These are phyloP conservation scores for Cerceris ruficornis DNA, from an alignment of 2,888 invertebrate genomes.

Conservation along the genomic window DNA sequence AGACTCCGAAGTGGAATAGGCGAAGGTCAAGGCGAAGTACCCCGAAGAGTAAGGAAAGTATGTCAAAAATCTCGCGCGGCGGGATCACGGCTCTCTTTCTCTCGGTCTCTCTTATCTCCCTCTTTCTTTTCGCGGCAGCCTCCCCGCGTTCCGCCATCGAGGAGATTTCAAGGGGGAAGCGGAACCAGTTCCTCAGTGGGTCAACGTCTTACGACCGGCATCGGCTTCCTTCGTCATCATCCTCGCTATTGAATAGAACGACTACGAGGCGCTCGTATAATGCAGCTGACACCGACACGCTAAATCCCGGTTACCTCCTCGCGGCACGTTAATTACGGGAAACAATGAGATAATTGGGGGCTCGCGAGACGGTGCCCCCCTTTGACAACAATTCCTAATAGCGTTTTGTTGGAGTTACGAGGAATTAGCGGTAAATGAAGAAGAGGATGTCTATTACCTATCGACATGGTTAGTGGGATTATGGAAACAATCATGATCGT, in stretches of 20 bases:
- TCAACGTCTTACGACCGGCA: slow-evolving; percentile 76
- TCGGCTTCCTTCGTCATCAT: slow-evolving; percentile 61
- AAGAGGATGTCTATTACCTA: not conserved
- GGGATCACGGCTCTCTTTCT: slow-evolving; percentile 56
- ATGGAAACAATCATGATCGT: not conserved
- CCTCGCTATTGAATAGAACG: slow-evolving; percentile 41
- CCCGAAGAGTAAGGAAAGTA: slow-evolving; percentile 75
- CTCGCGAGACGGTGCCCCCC: too few species aligned
- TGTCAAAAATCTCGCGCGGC: slow-evolving; percentile 79
- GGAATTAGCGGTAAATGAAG: too few species aligned
- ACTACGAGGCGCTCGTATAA: slow-evolving; percentile 29
- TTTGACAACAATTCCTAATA: too few species aligned
- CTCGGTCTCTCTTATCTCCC: slow-evolving; percentile 8
- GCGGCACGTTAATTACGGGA: slow-evolving; percentile 32
- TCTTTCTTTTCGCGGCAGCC: slow-evolving; percentile 33
- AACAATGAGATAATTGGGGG: slow-evolving; percentile 13
- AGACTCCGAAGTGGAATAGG: slow-evolving; percentile 68
- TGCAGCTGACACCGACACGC: slow-evolving; percentile 29
- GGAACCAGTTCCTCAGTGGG: slow-evolving; percentile 81
- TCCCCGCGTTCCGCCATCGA: slow-evolving; percentile 31
- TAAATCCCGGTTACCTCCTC: slow-evolving; percentile 42
- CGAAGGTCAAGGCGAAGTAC: slow-evolving; percentile 76
- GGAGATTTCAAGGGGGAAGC: slow-evolving; percentile 75
- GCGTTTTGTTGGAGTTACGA: too few species aligned
- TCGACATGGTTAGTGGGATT: not conserved